phyloP scores from a whole-genome alignment of 2,888 invertebrate species.

The Metallyticus violacea region DNA sequence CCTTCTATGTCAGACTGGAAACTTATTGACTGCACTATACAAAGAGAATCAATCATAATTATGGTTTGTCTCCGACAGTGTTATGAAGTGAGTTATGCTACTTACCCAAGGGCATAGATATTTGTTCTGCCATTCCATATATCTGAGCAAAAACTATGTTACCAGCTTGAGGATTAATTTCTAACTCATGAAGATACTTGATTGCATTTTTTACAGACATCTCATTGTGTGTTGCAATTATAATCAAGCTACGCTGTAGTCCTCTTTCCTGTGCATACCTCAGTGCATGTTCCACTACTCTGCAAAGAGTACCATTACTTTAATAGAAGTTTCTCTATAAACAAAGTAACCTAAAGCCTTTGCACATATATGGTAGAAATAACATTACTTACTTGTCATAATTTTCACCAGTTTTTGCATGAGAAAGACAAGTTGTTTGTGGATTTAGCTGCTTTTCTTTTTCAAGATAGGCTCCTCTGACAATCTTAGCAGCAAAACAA shows the following conservation, averaged over 20 bases:
- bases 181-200: conserved; percentile 38
- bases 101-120: conserved; percentile 48
- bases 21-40: too few relatives aligned
- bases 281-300: conserved; percentile 24
- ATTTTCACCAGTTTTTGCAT: conserved; percentile 30
- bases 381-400: conserved; percentile 28
- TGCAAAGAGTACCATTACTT: background rate
- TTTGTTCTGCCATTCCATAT: conserved; percentile 51
- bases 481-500: conserved; percentile 60
- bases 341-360: background rate
- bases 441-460: conserved; percentile 24
- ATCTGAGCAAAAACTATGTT: conserved; percentile 49
- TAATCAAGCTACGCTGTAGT: conserved; percentile 35
- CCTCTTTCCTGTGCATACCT: conserved; percentile 4
- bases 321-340: background rate
- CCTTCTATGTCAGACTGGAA: too few relatives aligned
- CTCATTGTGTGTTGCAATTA: conserved; percentile 51
- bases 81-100: background rate
- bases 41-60: too few relatives aligned
- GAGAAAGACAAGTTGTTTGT: conserved; percentile 19
- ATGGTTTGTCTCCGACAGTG: too few relatives aligned
- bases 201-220: conserved; percentile 41
- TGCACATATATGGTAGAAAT: background rate
- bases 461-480: conserved; percentile 63
- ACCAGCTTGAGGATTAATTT: conserved; percentile 36